Evolutionary conservation across 2,888 invertebrate species (phyloP), one percentile per base, ranked within the genome.

Genomic region (Dysmachus trigonus): DNA sequence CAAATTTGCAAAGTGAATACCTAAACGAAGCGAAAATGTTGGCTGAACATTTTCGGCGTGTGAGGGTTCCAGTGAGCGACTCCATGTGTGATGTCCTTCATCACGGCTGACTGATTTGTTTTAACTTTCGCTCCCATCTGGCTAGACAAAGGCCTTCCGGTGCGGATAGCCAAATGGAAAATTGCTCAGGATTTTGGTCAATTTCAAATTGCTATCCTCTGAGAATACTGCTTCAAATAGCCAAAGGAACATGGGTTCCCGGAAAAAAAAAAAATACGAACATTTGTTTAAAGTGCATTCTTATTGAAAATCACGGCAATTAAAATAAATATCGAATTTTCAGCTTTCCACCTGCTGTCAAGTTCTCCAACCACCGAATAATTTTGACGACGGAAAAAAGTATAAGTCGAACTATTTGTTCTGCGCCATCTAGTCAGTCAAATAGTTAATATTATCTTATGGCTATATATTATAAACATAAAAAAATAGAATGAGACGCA

Each of bases 11-110:
- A 83, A 83, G 38, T 72, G 72, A 83, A 83, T 83, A 27, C 30
- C 71, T 30, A 83, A 83, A 83, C 83, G 83, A 83, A 83, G 83
- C 72, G 72, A 83, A 72, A 83, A 83, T 41, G 38, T 83, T 83
- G 83, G 38, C 41, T 72, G 72, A 22, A 72, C 72, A 30, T 83
- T 83, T 71, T 71, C 15, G 30, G 72, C 22, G 41, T 15, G 35
- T 33, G 31, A 47, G 7, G 62, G 53, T 18, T 33, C 62, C 30
- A 53, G 18, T 31, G 83, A 72, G 15, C n/a, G 5, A 4, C 5
- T 79, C 47, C 71, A 62, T 35, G 71, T 82, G 82, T 71, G 82
- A 83, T 72, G 47, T 83, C 83, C 72, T 83, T 72, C 83, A 72
- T 72, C 71, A 83, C 41, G 72, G 83, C 83, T 83, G 30, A 72